A percentile compares a stretch with the other conserved stretches of the same genome.
These are phyloP conservation scores for Sminthopsis crassicaudata DNA, from an alignment of 2,113 vertebrate species.

Conservation along the genomic window DNA sequence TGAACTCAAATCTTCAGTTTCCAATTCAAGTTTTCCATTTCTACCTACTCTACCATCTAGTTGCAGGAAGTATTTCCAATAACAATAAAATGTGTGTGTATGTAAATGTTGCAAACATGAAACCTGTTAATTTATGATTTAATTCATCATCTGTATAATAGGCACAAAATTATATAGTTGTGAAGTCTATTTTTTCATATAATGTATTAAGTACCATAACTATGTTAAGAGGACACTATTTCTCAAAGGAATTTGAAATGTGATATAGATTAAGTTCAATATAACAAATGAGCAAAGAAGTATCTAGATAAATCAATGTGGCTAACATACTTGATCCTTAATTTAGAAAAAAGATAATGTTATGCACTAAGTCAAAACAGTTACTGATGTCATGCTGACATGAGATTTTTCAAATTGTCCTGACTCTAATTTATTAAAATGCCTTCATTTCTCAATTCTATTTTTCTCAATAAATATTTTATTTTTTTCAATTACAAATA, in stretches of 20 bases:
- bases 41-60: background rate
- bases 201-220: background rate
- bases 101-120: background rate
- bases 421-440: background rate
- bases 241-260: background rate
- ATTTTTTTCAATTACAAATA: too few relatives aligned
- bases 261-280: background rate
- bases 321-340: background rate
- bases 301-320: background rate
- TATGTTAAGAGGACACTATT: background rate
- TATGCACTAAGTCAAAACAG: background rate
- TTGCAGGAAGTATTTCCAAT: background rate
- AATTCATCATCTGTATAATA: background rate
- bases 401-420: background rate
- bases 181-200: background rate
- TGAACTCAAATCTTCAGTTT: background rate
- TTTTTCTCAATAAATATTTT: too few relatives aligned
- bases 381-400: background rate
- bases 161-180: background rate
- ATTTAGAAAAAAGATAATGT: background rate
- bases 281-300: background rate
- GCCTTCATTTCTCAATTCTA: too few relatives aligned
- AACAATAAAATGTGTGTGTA: background rate
- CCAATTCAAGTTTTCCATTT: background rate
- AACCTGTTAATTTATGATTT: background rate